Percentiles rank a stretch among this genome's conserved stretches.
Evolutionary conservation across 2,888 invertebrate genomes (phyloP).

Genomic region (Lochmaea crataegi): DNA sequence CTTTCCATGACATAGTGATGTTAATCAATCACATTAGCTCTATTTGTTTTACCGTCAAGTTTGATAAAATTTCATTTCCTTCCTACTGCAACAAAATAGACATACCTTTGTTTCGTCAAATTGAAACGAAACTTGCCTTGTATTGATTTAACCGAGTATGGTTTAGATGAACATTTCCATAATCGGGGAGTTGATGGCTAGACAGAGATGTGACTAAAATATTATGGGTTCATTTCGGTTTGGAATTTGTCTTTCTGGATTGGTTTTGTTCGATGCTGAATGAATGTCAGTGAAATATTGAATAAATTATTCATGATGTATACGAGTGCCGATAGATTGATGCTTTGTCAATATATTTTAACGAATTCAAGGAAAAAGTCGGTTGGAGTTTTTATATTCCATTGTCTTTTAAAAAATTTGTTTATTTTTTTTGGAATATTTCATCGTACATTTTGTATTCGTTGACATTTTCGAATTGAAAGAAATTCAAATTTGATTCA

Average conservation of each 20-base stretch:
- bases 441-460: no score
- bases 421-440: no score
- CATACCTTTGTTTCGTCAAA: conserved; percentile 28
- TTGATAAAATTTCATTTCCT: conserved; percentile 36
- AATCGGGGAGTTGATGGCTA: conserved; percentile 28
- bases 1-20: conserved; percentile 25
- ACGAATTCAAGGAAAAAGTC: no score
- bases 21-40: conserved; percentile 35
- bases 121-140: conserved; percentile 33
- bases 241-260: conserved; percentile 25
- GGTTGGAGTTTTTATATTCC: no score
- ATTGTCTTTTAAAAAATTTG: no score
- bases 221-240: conserved; percentile 29
- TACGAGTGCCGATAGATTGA: neutral
- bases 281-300: conserved; percentile 25
- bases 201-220: conserved; percentile 33
- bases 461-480: no score
- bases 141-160: conserved; percentile 30
- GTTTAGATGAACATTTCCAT: conserved; percentile 25
- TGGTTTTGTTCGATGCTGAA: no score
- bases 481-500: no score
- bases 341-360: conserved; percentile 31
- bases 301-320: conserved; percentile 29
- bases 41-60: conserved; percentile 34
- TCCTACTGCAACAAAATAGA: conserved; percentile 21